phyloP scores from a whole-genome alignment of 1,140 invertebrate species.

The Pararge aegeria region DNA sequence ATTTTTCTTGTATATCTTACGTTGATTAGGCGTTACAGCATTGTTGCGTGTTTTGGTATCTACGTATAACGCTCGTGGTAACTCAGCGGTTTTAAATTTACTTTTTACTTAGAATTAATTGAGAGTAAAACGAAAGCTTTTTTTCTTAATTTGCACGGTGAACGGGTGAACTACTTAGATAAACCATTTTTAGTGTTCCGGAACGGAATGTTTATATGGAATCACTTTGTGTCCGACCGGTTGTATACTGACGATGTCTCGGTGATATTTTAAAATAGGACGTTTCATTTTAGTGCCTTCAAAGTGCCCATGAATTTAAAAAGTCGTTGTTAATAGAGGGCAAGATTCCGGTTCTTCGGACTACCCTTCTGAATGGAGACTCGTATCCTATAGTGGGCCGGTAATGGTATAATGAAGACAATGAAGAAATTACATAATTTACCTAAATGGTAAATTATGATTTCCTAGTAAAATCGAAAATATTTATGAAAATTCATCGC shows the following conservation, averaged over 20 bases:
- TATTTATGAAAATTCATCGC: too few relatives aligned
- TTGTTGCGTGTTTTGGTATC: conserved; percentile 62
- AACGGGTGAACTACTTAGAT: background rate
- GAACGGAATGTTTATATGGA: background rate
- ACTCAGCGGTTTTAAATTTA: conserved; percentile 24
- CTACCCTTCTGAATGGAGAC: too few relatives aligned
- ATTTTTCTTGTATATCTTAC: conserved; percentile 66
- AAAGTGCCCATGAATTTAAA: too few relatives aligned
- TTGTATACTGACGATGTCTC: background rate
- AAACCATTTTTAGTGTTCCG: conserved; percentile 4
- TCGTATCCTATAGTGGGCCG: too few relatives aligned
- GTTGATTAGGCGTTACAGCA: conserved; percentile 49
- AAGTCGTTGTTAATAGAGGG: too few relatives aligned
- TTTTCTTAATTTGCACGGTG: conserved; percentile 16
- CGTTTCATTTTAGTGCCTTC: too few relatives aligned
- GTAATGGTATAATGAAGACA: too few relatives aligned
- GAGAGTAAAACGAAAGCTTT: conserved; percentile 24
- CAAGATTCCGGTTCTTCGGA: too few relatives aligned
- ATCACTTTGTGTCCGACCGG: background rate
- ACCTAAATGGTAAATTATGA: too few relatives aligned
- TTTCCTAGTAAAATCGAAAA: too few relatives aligned
- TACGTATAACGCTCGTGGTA: conserved; percentile 31
- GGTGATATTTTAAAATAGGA: background rate
- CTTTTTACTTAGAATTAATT: conserved; percentile 22
- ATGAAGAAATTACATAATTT: too few relatives aligned